Base-by-base conservation (phyloP, 2,888 invertebrate genomes). In the Plebejus argus region DNA sequence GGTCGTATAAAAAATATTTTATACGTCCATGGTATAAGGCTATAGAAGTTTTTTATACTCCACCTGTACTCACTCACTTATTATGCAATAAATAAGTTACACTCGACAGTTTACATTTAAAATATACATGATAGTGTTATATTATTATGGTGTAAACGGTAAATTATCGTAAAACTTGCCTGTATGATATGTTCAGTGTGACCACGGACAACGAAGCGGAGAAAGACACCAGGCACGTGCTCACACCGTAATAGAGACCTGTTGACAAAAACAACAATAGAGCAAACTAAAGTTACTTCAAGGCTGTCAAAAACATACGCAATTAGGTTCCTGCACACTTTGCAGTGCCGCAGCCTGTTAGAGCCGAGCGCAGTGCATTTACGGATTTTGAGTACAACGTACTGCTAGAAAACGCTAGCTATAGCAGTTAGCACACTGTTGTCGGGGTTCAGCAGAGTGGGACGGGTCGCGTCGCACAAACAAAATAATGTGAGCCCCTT, bases 211-310 rank as follows among this genome's bases (percentile, higher is more conserved):
- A 92, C 0, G 97, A 97, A 0, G 97, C 97, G 6, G 97, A 97
- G 86, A 97, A 97, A 0, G 97, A 96, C 70, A 97, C 97, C 82
- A 97, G 91, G 83, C 97, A 97, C 84, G 97, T 97, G 89, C 97
- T 97, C 45, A 97, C 97, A 77, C 97, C 97, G 84, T 97, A 97
- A 89, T 97, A 97, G 84, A 97, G 93, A 91, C 97, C 97, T 97
- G 93, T 71, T 91, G 28, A 74, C 15, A 66, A 61, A 61, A 91
- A 82, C 71, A 85, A 82, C 83, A 78, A n/a, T 4, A 15, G 23
- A 77, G 76, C 70, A 78, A 76, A 74, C 23, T 45, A 72, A 39
- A 28, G 23, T 74, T 28, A 28, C 5, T 7, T 15, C 28, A 66
- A 28, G 66, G 18, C 66, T 66, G 66, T 66, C 28, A 33, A 66